These are phyloP conservation scores for Trachemys scripta DNA, from an alignment of 2,113 vertebrate genomes.

Conservation along the genomic window DNA sequence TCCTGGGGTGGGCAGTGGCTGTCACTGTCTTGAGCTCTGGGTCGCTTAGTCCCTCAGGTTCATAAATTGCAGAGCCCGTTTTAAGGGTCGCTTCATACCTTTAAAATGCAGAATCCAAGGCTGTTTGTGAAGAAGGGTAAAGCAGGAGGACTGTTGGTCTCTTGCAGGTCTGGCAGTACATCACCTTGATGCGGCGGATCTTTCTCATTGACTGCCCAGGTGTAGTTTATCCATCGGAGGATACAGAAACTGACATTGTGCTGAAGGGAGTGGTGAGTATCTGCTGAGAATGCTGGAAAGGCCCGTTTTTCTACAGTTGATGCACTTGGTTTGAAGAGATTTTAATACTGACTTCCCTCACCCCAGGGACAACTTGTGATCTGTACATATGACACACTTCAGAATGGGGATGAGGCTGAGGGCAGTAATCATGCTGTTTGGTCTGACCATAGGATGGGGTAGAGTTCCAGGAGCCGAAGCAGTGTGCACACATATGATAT, in stretches of 20 bases:
- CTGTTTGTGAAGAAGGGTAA: neutral
- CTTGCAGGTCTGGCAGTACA: constrained; percentile 97
- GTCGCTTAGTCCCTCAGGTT: neutral
- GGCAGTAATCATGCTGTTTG: neutral
- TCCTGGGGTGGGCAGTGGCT: neutral
- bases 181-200: constrained; percentile 97
- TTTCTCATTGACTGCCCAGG: constrained; percentile 98
- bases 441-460: neutral
- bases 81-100: neutral
- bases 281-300: neutral
- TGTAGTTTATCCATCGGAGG: constrained; percentile 96
- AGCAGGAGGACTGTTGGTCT: accelerated
- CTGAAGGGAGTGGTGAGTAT: constrained; percentile 95
- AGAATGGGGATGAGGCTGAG: neutral
- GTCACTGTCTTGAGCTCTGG: neutral
- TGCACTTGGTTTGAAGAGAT: neutral
- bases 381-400: neutral
- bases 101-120: neutral
- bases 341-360: accelerated
- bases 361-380: neutral
- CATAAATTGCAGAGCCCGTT: neutral
- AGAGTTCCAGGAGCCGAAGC: too few relatives aligned
- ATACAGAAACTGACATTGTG: constrained; percentile 95
- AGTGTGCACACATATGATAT: neutral
- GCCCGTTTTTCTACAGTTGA: neutral